Percentiles rank a stretch among this genome's conserved stretches.
Evolutionary conservation across 2,888 invertebrate genomes (phyloP).

Genomic region (Zootermopsis nevadensis): DNA sequence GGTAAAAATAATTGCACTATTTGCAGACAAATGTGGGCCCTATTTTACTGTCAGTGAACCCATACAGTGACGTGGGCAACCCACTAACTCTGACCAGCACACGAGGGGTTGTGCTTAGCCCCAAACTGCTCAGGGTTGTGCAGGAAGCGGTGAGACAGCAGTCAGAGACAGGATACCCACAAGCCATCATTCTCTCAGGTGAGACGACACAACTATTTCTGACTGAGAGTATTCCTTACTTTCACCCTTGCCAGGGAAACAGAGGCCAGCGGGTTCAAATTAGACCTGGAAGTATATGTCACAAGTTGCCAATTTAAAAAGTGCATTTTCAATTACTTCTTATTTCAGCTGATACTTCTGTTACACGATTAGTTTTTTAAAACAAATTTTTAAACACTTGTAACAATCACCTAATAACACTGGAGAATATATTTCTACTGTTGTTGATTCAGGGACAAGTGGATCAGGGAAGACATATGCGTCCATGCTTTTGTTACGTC

Average conservation of each 20-base stretch:
- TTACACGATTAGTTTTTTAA: too few species aligned
- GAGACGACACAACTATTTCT: conserved; percentile 54
- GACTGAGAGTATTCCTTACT: too few species aligned
- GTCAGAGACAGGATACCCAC: conserved; percentile 94
- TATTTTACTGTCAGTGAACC: conserved; percentile 89
- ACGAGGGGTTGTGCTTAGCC: conserved; percentile 76
- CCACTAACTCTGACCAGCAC: conserved; percentile 87
- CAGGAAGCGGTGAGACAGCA: conserved; percentile 93
- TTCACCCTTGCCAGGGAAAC: too few species aligned
- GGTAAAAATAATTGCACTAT: conserved; percentile 34
- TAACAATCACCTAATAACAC: too few species aligned
- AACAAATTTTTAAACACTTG: too few species aligned
- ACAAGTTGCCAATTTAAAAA: too few species aligned
- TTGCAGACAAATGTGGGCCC: conserved; percentile 93
- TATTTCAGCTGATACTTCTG: too few species aligned
- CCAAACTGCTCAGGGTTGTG: conserved; percentile 89
- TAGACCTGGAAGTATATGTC: too few species aligned
- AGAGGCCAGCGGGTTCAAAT: too few species aligned
- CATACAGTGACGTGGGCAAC: conserved; percentile 88
- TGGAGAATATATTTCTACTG: not conserved
- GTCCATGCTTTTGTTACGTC: conserved; percentile 89
- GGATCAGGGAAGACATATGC: conserved; percentile 96
- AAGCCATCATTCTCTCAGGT: conserved; percentile 93
- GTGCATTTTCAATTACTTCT: too few species aligned
- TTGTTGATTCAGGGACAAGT: conserved; percentile 74